Base-by-base conservation (phyloP, 2,797 vertebrate species). In the Pipistrellus pygmaeus region DNA sequence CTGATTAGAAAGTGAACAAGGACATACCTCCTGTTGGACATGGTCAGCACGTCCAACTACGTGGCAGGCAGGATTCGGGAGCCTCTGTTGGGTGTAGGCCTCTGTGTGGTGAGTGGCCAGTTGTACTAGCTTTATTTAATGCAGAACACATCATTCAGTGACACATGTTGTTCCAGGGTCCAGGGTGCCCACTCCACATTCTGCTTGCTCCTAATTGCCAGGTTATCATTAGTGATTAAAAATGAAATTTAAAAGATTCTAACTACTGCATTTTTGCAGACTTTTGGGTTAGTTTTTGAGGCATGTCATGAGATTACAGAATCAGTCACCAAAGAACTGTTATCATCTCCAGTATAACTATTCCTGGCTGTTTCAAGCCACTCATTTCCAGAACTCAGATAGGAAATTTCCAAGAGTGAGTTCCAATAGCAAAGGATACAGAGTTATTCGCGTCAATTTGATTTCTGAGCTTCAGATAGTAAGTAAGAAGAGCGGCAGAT, bases 221-320 rank as follows among this genome's bases (percentile, higher is more conserved):
- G 25, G 68, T 92, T 92, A 86, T 55, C 38, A 27, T 75, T 69
- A 89, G 21, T 85, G 64, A 80, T 78, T 71, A 85, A 87, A 86
- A 85, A 85, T 71, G 30, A 92, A 93, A 88, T 84, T 30, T 53
- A 57, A 75, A 77, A 81, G 75, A 60, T 69, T 53, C 57, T 72
- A 57, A 87, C 53, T 32, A 71, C 46, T 77, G n/a, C 4, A 62
- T 53, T 90, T 75, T 85, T 77, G 20, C 30, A 64, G 84, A 18
- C 38, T 25, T 93, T 91, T 83, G 46, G 71, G 3, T 87, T 64
- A 88, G 2, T 80, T 83, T 75, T 83, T 95, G 51, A 93, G 51
- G 30, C 46, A 76, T 83, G 75, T 66, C 17, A 12, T 30, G 23
- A 68, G 23, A 76, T 85, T 38, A 71, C 69, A 93, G 35, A 88